Conservation (phyloP, 2,113 vertebrate species). For the Dipodomys ordii region DNA sequence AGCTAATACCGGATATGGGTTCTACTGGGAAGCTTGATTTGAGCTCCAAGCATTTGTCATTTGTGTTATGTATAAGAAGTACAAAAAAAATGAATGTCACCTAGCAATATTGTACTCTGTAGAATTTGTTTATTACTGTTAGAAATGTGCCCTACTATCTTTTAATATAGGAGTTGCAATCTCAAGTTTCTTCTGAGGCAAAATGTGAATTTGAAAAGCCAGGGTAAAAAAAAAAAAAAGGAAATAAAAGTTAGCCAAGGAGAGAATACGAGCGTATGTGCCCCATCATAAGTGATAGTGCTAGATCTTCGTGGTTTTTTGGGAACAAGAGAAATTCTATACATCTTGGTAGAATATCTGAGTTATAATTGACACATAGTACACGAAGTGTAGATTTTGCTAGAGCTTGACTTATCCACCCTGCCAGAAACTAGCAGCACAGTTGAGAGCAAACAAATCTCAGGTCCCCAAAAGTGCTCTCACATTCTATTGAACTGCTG, state of each 20-base stretch:
- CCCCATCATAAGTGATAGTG: neutral
- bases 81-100: neutral
- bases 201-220: neutral
- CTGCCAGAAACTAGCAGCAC: neutral
- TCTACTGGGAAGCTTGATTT: neutral
- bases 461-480: no score
- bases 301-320: neutral
- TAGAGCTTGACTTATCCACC: neutral
- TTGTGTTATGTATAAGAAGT: neutral
- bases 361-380: neutral
- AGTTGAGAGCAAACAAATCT: neutral
- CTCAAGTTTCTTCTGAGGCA: neutral
- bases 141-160: neutral
- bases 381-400: neutral
- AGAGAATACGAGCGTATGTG: neutral
- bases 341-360: neutral
- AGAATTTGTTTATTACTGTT: neutral
- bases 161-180: conserved; percentile 5
- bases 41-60: neutral
- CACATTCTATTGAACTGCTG: neutral
- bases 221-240: neutral
- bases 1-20: neutral
- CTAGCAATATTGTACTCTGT: neutral
- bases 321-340: neutral
- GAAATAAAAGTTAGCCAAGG: neutral